Conservation (phyloP, 2,113 vertebrate species). For the Bos taurus region ARS-UCD2.0 NC_037357.1:9130001-9130500, state of each 20-base stretch:
- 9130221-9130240: neutral
- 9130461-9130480: neutral
- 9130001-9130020: neutral
- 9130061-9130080: neutral
- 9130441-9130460: neutral
- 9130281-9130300: neutral
- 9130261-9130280: neutral
- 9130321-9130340: neutral
- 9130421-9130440: neutral
- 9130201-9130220: neutral
- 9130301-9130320: neutral
- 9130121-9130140: neutral
- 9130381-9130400: neutral
- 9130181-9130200: constrained; percentile 16
- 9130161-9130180: neutral
- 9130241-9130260: neutral
- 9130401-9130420: neutral
- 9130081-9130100: neutral
- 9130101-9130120: neutral
- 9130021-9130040: neutral
- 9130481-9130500: neutral
- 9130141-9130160: neutral
- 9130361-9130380: neutral
- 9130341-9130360: neutral
- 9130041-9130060: neutral